Evolutionary conservation across 2,797 vertebrate genomes (phyloP).

Genomic region (Lagocephalus sceleratus): DNA sequence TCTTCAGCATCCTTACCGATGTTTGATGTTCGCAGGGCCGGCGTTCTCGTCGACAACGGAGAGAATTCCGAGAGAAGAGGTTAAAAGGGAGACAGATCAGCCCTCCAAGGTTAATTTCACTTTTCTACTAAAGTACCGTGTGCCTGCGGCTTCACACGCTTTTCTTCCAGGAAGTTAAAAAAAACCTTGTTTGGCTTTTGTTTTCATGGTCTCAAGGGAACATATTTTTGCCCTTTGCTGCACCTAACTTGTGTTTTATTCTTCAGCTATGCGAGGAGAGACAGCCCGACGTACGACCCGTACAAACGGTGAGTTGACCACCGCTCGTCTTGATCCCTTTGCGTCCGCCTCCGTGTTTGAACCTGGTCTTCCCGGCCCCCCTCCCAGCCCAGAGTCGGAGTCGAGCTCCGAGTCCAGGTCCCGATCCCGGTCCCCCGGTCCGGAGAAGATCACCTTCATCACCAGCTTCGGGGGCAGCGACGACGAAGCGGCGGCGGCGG

Average conservation of each 20-base stretch:
- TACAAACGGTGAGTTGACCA: conserved; percentile 86
- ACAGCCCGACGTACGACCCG: conserved; percentile 97
- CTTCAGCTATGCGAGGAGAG: conserved; percentile 89
- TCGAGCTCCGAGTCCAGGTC: conserved; percentile 89
- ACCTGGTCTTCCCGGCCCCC: background rate
- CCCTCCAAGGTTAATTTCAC: conserved; percentile 83
- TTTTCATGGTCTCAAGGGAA: too few species aligned
- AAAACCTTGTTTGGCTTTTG: too few species aligned
- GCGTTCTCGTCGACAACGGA: conserved; percentile 89
- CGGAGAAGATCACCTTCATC: conserved; percentile 95
- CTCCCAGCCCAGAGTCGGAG: conserved; percentile 83
- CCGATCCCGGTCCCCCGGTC: conserved; percentile 82
- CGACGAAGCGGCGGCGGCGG: conserved; percentile 77
- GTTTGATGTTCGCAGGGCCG: conserved; percentile 78
- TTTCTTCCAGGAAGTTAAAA: too few species aligned
- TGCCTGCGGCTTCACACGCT: background rate
- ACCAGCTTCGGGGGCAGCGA: conserved; percentile 96
- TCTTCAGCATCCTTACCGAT: background rate
- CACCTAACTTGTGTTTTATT: background rate
- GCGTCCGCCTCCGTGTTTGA: background rate
- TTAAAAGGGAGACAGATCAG: conserved; percentile 95
- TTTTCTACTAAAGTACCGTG: background rate
- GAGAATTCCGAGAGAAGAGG: conserved; percentile 95
- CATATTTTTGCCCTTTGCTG: too few species aligned
- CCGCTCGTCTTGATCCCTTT: background rate